Conservation (phyloP, 2,797 vertebrate species). For the Mycteria americana region DNA sequence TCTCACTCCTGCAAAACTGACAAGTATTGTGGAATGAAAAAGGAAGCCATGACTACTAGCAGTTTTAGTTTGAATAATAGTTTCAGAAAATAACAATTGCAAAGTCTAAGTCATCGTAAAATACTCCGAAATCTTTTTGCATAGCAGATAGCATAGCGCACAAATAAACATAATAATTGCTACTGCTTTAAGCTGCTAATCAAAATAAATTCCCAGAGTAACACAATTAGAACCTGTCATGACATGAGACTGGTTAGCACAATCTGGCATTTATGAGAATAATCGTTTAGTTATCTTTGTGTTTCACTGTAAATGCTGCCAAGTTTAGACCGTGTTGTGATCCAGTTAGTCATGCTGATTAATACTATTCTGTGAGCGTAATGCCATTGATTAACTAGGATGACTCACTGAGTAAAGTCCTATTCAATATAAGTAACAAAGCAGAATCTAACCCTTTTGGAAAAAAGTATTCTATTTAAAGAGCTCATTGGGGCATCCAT, state of each 20-base stretch:
- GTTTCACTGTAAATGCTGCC: not conserved
- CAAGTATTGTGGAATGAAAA: not conserved
- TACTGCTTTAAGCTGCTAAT: not conserved
- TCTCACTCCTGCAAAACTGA: not conserved
- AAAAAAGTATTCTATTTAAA: not conserved
- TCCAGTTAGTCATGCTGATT: not conserved
- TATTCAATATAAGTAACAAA: not conserved
- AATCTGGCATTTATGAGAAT: not conserved
- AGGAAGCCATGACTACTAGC: not conserved
- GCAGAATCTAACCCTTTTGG: not conserved
- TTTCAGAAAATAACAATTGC: not conserved
- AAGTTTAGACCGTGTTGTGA: not conserved
- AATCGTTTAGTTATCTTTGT: not conserved
- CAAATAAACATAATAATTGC: not conserved
- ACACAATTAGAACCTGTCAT: not conserved
- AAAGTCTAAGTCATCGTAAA: not conserved
- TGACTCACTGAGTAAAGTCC: not conserved
- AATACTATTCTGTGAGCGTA: not conserved
- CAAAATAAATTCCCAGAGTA: not conserved
- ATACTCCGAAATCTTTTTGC: not conserved
- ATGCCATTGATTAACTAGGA: not conserved
- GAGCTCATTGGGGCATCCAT: not conserved
- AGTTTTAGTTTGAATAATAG: not conserved
- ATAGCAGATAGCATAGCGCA: not conserved
- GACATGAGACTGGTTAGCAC: not conserved